A percentile compares a stretch with the other conserved stretches of the same genome.
Evolutionary conservation across 2,888 invertebrate species (phyloP).

Genomic region (Mystacides longicornis): DNA sequence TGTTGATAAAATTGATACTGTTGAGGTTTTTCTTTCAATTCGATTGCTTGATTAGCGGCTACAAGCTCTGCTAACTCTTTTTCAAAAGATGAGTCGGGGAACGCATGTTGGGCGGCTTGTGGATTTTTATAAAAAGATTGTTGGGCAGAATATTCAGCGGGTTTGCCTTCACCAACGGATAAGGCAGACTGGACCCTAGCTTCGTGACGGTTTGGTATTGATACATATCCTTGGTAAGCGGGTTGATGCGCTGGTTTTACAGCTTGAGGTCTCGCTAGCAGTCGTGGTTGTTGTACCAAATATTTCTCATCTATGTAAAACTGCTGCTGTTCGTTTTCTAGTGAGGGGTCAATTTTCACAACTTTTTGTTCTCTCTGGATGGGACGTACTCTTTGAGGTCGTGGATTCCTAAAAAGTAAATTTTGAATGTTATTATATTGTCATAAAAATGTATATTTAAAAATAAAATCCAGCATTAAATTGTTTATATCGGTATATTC

Average conservation of each 20-base stretch:
- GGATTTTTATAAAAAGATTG: constrained; percentile 15
- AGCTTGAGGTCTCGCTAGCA: constrained; percentile 10
- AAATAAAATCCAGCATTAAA: too few relatives aligned
- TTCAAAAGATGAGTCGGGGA: constrained; percentile 23
- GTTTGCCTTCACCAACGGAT: constrained; percentile 21
- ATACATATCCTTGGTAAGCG: constrained; percentile 20
- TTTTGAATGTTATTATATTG: too few relatives aligned
- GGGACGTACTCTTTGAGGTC: not conserved
- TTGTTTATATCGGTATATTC: too few relatives aligned
- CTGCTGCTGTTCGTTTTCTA: not conserved
- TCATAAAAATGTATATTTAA: too few relatives aligned
- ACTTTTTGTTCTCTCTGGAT: not conserved
- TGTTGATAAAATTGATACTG: not conserved
- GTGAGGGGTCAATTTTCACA: not conserved
- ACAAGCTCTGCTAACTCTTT: constrained; percentile 23
- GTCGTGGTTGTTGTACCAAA: not conserved
- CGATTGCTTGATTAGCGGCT: constrained; percentile 23
- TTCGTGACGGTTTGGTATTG: constrained; percentile 16
- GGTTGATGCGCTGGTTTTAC: constrained; percentile 19
- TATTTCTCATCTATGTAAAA: not conserved
- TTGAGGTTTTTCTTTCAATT: constrained; percentile 20
- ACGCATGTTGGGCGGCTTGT: constrained; percentile 12
- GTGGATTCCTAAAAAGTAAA: not conserved
- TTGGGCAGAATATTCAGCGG: not conserved
- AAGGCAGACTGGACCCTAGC: constrained; percentile 25